Evolutionary conservation across 2,113 vertebrate genomes (phyloP).

Genomic region (Nesoenas mayeri): DNA sequence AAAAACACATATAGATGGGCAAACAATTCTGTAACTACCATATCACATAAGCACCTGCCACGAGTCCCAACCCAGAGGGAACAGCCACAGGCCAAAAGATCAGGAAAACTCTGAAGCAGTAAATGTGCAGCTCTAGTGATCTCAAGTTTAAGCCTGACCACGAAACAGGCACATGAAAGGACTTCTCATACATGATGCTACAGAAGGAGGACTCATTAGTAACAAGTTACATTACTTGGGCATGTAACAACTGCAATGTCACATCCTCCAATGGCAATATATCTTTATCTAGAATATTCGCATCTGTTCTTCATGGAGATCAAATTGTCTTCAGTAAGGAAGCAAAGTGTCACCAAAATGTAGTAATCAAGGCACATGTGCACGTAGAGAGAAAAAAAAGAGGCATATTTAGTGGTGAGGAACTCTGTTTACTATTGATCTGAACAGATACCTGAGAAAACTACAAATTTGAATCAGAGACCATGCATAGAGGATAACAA

Average conservation of each 20-base stretch:
- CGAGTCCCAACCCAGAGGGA: not conserved
- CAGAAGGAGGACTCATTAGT: not conserved
- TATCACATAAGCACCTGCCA: fast-evolving
- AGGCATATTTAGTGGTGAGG: not conserved
- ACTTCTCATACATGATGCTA: not conserved
- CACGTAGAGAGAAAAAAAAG: not conserved
- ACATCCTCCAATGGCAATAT: not conserved
- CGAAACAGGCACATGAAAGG: not conserved
- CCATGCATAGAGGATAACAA: fast-evolving
- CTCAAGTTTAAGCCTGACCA: not conserved
- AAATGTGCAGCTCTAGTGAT: not conserved
- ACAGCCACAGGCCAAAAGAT: not conserved
- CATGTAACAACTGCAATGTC: not conserved
- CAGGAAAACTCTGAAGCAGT: not conserved
- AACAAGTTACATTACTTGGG: not conserved
- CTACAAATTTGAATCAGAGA: not conserved
- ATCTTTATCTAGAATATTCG: not conserved
- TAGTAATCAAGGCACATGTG: fast-evolving
- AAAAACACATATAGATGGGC: not conserved
- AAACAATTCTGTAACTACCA: fast-evolving
- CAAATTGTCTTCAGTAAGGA: not conserved
- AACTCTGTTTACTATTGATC: not conserved
- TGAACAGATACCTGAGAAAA: not conserved
- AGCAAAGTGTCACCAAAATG: not conserved
- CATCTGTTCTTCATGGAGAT: not conserved